Evolutionary conservation across 1,140 invertebrate genomes (phyloP), one percentile per base, ranked within the genome.

Genomic region (Saccostrea echinata): DNA sequence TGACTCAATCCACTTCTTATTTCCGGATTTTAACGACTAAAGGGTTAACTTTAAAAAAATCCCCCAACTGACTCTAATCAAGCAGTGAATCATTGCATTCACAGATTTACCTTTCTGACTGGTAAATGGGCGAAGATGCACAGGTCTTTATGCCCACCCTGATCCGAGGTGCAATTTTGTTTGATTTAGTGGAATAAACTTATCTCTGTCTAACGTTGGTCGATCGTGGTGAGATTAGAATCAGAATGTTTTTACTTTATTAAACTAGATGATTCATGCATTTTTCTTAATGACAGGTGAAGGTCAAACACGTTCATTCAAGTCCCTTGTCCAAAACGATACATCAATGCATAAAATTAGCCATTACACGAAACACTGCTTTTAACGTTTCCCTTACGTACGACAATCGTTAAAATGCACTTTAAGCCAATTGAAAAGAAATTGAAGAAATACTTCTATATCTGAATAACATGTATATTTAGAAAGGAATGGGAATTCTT

Each of bases 271-370:
- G 68, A 76, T 76, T 76, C 68, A 76, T 76, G 13, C 68, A 76
- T 30, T 30, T 27, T 76, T 76, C n/a, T n/a, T 33, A 76, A 76
- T 76, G 68, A 76, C 27, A 76, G 68, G 68, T 76, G 68, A 76
- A 76, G 68, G 68, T 30, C 33, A 76, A 33, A 27, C 68, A 76
- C 68, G 30, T 76, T 24, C 27, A 76, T 76, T 30, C 3, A 16
- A 24, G 68, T 76, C 68, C 68, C 13, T 76, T 76, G 68, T 76
- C 68, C 68, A 76, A 30, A 30, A 27, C 30, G 1, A 16, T 76
- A 76, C 11, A 76, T 16, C 27, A 30, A 30, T 76, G 68, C 68
- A 76, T 76, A 76, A 76, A 76, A 30, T 24, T 16, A 76, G 24
- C 27, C 55, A 61, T 21, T 21, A 61, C 18, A 21, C 55, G 21